Evolutionary conservation across 1,140 invertebrate species (phyloP), one percentile per base, ranked within the genome.

Genomic region (Drosophila leontia): DNA sequence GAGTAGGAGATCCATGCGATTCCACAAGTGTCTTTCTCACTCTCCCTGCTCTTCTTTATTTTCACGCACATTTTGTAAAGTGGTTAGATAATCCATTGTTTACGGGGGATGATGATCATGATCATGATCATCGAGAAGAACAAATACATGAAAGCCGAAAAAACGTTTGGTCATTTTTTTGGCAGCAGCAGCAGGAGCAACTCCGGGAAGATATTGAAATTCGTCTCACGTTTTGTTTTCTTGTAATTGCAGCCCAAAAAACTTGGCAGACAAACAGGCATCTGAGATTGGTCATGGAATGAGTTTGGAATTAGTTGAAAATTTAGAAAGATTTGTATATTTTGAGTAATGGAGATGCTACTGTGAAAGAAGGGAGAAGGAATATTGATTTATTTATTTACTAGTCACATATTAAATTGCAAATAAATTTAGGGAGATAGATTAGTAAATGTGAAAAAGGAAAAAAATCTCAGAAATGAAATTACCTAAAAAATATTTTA

Each of bases 81-180:
- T 81, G 85, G 78, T 88, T 90, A 88, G 85, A 88, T 88, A 90
- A 88, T 88, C 85, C 85, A 88, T 88, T 88, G 84, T 88, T 88
- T 88, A 90, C 82, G 78, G 74, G 75, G 75, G 67, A 72, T 72
- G 67, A 56, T 77, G 32, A 53, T 53, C 32, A 53, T 23, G 48
- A 51, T 50, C 15, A 51, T 51, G 53, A 56, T 56, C 53, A 26
- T 47, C 37, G 50, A 58, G 62, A 50, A 60, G 41, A 47, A 59
- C 62, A 44, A 76, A 58, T 29, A 45, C 17, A 48, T 47, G 26
- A 50, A 64, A 69, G 58, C 47, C 68, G 32, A 82, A 69, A 90
- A 90, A 85, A 64, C 55, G 85, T 90, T 81, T 85, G 85, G 81
- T 90, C 85, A 90, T 90, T 88, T 82, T 63, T 88, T 82, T 57